Conservation (phyloP, 2,113 vertebrate species). For the Mirza zaza region DNA sequence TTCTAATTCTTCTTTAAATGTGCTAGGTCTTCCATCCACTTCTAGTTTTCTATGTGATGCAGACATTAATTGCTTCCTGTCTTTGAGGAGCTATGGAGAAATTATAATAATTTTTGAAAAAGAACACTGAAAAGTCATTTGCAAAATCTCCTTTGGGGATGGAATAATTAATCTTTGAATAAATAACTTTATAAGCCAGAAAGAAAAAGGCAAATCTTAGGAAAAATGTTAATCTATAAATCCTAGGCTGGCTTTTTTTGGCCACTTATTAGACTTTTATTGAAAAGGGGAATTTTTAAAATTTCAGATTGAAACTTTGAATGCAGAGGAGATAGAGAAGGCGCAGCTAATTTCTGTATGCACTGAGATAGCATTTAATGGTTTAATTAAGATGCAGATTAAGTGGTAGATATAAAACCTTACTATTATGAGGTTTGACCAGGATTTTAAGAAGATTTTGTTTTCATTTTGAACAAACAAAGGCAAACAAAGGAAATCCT, state of each 20-base stretch:
- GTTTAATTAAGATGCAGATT: slow-evolving; percentile 84
- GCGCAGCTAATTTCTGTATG: slow-evolving; percentile 69
- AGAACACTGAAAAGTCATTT: slow-evolving; percentile 52
- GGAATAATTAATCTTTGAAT: slow-evolving; percentile 48
- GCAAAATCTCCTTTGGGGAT: slow-evolving; percentile 27
- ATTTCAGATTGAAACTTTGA: slow-evolving; percentile 65
- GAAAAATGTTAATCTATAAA: slow-evolving; percentile 51
- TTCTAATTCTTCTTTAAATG: slow-evolving; percentile 19
- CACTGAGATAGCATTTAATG: slow-evolving; percentile 66
- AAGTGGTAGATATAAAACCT: slow-evolving; percentile 77
- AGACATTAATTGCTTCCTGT: slow-evolving; percentile 26
- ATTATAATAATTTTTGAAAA: slow-evolving; percentile 40
- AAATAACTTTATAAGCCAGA: slow-evolving; percentile 48
- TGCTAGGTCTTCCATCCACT: not conserved
- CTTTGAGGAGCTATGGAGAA: slow-evolving; percentile 7
- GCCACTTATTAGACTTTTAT: slow-evolving; percentile 40
- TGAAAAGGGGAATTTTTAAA: not conserved
- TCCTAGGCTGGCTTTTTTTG: slow-evolving; percentile 57
- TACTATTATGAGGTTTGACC: not conserved
- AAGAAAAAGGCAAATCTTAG: slow-evolving; percentile 14
- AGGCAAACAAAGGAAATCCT: slow-evolving; percentile 33
- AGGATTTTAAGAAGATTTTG: slow-evolving; percentile 64
- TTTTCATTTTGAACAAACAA: slow-evolving; percentile 64
- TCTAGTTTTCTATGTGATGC: not conserved
- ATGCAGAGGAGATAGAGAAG: slow-evolving; percentile 73